Conservation (phyloP, 2,113 vertebrate genomes). For the Apteryx mantelli region DNA sequence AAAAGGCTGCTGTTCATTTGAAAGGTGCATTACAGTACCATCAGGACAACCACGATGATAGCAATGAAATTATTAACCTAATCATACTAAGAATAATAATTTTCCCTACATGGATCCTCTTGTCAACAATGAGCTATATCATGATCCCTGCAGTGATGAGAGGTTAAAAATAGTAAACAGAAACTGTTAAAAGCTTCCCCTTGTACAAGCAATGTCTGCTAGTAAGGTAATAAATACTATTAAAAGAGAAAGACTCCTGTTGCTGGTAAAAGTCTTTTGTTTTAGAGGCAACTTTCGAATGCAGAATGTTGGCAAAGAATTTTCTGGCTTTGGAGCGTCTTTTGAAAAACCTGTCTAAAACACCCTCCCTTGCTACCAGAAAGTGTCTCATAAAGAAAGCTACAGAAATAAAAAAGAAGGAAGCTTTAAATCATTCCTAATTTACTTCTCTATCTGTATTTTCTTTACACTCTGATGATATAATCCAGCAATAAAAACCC, state of each 20-base stretch:
- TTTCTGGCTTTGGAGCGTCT: not conserved
- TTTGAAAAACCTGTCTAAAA: constrained; percentile 1
- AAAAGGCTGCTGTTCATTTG: not conserved
- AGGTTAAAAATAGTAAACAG: constrained; percentile 61
- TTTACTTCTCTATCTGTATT: constrained; percentile 25
- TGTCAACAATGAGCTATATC: not conserved
- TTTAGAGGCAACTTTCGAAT: not conserved
- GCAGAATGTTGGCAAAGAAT: not conserved
- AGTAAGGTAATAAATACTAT: constrained; percentile 5
- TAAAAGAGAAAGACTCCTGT: not conserved
- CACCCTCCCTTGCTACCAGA: not conserved
- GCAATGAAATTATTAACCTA: constrained; percentile 44
- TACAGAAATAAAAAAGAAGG: constrained; percentile 5
- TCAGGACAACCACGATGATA: not conserved
- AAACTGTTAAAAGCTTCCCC: constrained; percentile 25
- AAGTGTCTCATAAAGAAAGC: not conserved
- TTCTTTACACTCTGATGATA: constrained; percentile 19
- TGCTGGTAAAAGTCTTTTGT: not conserved
- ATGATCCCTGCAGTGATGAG: not conserved
- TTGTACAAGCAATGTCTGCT: not conserved
- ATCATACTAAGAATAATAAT: constrained; percentile 34
- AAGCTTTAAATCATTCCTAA: constrained; percentile 44
- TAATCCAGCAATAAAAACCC: not conserved
- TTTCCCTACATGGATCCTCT: constrained; percentile 23
- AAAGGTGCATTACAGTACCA: not conserved